Base-by-base conservation (phyloP, 2,113 vertebrate genomes). In the Neolamprologus longior region DNA sequence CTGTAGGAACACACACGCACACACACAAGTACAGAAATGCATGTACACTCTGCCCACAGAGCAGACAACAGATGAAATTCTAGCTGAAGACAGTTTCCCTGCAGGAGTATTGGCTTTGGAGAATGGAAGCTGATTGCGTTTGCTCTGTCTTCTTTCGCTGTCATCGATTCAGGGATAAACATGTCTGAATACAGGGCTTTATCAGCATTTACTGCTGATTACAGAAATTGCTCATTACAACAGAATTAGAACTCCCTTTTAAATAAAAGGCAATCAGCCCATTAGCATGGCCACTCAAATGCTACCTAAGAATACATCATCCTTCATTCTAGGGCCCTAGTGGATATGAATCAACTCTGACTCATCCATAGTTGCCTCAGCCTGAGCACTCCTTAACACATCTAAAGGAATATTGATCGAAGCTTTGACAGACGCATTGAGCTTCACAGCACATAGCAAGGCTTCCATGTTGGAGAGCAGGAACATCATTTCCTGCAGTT, bases 31-130 rank as follows among this genome's bases (percentile, higher is more conserved):
- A 85, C 33, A 82, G 78, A 24, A 85, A 85, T 85, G 63, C 83
- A 86, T 81, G 89, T 76, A 88, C 80, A 82, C 66, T 37, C 55
- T 40, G 88, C 90, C 76, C 83, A 86, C 78, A 14, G 55, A 93
- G 85, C 83, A 93, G 90, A 93, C 91, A 92, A 87, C 89, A 93
- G 93, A 95, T 94, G 93, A 93, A 91, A 92, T 91, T 92, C 88
- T 83, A 93, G 92, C 88, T 88, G 91, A 93, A 93, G 91, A 93
- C 88, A 84, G 89, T 55, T 78, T 90, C 93, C 94, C 92, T 90
- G 90, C 93, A 94, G 92, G 91, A 95, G 89, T 93, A 93, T 94
- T 91, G 90, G 94, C 94, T 92, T 92, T 90, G 79, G 93, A 93
- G 88, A 93, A 94, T 89, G 86, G 90, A 86, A 80, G 91, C 93